phyloP scores from a whole-genome alignment of 2,888 invertebrate genomes.

The Asteroscopus sphinx region DNA sequence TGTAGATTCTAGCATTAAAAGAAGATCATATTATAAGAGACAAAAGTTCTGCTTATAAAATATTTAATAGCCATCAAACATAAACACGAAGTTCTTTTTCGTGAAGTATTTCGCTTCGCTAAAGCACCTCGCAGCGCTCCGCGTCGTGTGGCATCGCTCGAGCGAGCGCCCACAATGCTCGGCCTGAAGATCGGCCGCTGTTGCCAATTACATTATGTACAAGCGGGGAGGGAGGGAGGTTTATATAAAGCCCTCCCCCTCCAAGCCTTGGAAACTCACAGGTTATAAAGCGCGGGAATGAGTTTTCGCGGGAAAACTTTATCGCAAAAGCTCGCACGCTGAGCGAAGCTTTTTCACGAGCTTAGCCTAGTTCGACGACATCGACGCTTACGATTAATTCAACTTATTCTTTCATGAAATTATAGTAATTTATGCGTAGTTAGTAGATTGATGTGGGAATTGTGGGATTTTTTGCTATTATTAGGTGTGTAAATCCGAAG shows the following conservation, averaged over 20 bases:
- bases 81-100: conserved; percentile 23
- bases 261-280: conserved; percentile 75
- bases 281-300: conserved; percentile 86
- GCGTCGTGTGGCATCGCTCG: conserved; percentile 65
- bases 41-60: not conserved
- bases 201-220: conserved; percentile 79
- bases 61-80: conserved; percentile 6
- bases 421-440: conserved; percentile 26
- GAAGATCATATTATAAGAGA: too few species aligned
- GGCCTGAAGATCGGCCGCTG: conserved; percentile 63
- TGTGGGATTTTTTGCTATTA: not conserved
- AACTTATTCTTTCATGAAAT: conserved; percentile 31
- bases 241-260: conserved; percentile 72
- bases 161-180: conserved; percentile 73
- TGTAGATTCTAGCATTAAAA: too few species aligned
- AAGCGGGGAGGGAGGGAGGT: conserved; percentile 58
- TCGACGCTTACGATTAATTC: conserved; percentile 47
- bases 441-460: too few species aligned
- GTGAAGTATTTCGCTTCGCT: conserved; percentile 37
- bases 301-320: conserved; percentile 87
- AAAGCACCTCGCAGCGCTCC: conserved; percentile 27
- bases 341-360: conserved; percentile 73
- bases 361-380: conserved; percentile 67
- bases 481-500: too few species aligned
- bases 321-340: conserved; percentile 71